Percentiles rank a stretch among this genome's conserved stretches.
Conservation (phyloP, 2,888 invertebrate species). For the Horisme vitalbata region DNA sequence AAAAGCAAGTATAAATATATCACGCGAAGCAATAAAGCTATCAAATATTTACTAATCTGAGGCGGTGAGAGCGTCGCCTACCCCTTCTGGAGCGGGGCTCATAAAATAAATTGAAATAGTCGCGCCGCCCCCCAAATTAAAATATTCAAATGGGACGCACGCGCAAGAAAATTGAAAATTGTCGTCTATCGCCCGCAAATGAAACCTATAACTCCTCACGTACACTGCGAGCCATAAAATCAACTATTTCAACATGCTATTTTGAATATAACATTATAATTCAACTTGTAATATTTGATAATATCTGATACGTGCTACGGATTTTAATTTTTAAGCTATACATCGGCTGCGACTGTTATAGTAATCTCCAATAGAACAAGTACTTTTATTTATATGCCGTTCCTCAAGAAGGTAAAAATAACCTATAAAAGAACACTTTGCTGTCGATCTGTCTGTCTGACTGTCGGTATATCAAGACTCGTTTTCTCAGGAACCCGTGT, state of each 20-base stretch:
- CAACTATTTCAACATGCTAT: constrained; percentile 38
- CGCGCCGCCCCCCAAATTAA: constrained; percentile 83
- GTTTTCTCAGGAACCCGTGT: too few relatives aligned
- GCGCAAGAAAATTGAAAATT: constrained; percentile 84
- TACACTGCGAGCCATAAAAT: constrained; percentile 60
- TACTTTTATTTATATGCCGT: too few relatives aligned
- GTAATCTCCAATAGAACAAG: not conserved
- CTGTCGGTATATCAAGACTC: too few relatives aligned
- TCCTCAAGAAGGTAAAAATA: too few relatives aligned
- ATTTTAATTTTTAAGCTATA: constrained; percentile 11
- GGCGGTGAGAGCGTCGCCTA: constrained; percentile 70
- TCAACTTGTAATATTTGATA: constrained; percentile 26
- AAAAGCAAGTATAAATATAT: constrained; percentile 75
- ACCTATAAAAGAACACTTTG: too few relatives aligned
- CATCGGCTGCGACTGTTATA: constrained; percentile 4
- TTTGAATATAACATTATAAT: constrained; percentile 33
- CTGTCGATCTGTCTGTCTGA: too few relatives aligned
- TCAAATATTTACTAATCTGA: constrained; percentile 83
- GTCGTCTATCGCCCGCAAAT: constrained; percentile 83
- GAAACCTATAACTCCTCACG: constrained; percentile 81
- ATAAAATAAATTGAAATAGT: constrained; percentile 84
- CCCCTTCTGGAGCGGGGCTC: constrained; percentile 78
- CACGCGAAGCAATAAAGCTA: constrained; percentile 79
- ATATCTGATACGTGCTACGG: constrained; percentile 27
- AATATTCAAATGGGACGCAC: constrained; percentile 84